phyloP scores from a whole-genome alignment of 2,888 invertebrate species.

The Adineta ricciae region DNA sequence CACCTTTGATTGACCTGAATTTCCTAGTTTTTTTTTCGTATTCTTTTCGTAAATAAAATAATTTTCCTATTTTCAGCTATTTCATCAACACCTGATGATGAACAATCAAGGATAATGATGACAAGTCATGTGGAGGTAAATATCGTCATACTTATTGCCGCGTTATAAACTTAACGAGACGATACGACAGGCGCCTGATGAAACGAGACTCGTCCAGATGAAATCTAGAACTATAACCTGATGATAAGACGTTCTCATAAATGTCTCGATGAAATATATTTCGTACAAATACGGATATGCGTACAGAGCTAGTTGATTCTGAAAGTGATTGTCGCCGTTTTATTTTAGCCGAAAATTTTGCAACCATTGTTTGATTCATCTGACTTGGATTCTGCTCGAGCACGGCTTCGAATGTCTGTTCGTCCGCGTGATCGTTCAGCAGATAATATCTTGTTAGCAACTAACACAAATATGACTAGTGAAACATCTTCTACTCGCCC shows the following conservation, averaged over 20 bases:
- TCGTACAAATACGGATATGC: no score
- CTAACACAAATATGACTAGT: background rate
- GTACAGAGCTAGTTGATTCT: no score
- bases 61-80: background rate
- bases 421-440: constrained; percentile 17
- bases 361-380: background rate
- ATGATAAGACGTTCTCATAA: no score
- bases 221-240: no score
- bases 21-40: background rate
- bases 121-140: background rate
- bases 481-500: background rate
- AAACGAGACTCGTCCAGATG: no score
- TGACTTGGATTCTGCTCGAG: background rate
- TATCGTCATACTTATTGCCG: background rate
- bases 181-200: no score
- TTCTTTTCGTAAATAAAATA: background rate
- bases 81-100: background rate
- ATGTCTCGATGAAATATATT: no score
- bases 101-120: background rate
- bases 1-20: background rate
- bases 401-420: background rate
- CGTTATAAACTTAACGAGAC: no score
- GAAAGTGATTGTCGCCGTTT: background rate
- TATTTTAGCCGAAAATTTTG: background rate
- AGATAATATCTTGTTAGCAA: background rate